Conservation (phyloP, 2,797 vertebrate genomes). For the Peromyscus attwateri region DNA sequence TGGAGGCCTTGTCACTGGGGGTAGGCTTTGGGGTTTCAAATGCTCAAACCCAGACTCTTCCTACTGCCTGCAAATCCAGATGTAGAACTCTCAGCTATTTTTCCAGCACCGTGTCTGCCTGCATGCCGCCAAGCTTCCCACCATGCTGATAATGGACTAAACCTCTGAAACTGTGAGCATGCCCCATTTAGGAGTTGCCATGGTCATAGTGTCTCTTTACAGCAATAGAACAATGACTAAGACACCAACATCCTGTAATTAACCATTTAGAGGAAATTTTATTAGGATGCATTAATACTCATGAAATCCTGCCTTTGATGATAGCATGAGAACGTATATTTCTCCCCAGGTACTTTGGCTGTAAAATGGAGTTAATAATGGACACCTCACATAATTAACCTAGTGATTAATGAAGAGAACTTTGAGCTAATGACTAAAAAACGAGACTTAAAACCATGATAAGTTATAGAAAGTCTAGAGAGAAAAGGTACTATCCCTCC, state of each 20-base stretch:
- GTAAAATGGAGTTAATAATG: slow-evolving; percentile 37
- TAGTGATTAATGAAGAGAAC: slow-evolving; percentile 15
- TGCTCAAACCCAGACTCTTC: not conserved
- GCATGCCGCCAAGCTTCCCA: not conserved
- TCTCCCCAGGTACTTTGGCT: slow-evolving; percentile 10
- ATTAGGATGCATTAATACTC: not conserved
- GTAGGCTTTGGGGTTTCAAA: not conserved
- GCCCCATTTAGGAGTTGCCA: not conserved
- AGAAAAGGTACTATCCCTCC: not conserved
- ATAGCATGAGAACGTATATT: slow-evolving; percentile 33
- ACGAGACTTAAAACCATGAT: not conserved
- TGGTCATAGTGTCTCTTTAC: not conserved
- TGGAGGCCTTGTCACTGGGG: not conserved
- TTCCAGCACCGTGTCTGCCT: not conserved
- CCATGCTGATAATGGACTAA: not conserved
- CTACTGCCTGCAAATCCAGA: not conserved
- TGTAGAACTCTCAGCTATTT: not conserved
- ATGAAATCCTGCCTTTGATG: not conserved
- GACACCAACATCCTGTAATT: not conserved
- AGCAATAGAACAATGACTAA: not conserved
- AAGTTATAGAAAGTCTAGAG: not conserved
- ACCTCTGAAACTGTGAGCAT: not conserved
- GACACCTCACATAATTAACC: not conserved
- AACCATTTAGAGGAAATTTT: not conserved
- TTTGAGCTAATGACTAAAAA: slow-evolving; percentile 41